Percentiles rank a stretch among this genome's conserved stretches.
Conservation (phyloP, 2,888 invertebrate genomes). For the Lordiphosa fenestrarum region DNA sequence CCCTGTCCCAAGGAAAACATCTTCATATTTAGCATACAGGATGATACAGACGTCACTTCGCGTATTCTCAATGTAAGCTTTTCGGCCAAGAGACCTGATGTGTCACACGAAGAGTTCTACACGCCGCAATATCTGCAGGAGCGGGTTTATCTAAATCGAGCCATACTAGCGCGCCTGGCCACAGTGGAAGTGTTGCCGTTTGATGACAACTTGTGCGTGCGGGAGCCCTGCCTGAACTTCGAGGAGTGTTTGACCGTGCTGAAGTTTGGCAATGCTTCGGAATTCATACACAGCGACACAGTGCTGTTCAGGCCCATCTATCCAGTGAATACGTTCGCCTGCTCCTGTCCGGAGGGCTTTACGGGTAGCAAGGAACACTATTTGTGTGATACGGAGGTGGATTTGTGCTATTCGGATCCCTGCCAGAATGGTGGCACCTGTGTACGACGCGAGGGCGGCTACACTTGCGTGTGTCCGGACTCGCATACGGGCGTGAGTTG, state of each 20-base stretch:
- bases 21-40: slow-evolving; percentile 94
- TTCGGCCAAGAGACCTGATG: slow-evolving; percentile 91
- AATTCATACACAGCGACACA: slow-evolving; percentile 92
- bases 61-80: slow-evolving; percentile 96
- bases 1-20: slow-evolving; percentile 96
- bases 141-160: slow-evolving; percentile 94
- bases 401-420: slow-evolving; percentile 97
- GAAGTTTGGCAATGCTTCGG: slow-evolving; percentile 95
- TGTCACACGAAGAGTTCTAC: slow-evolving; percentile 89
- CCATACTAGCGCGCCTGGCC: slow-evolving; percentile 91
- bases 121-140: slow-evolving; percentile 94
- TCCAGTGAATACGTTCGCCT: slow-evolving; percentile 95
- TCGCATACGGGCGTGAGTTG: slow-evolving; percentile 92
- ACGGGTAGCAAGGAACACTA: slow-evolving; percentile 94
- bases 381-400: slow-evolving; percentile 97
- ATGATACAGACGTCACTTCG: slow-evolving; percentile 93
- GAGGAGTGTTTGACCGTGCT: slow-evolving; percentile 95
- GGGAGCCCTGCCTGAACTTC: slow-evolving; percentile 96
- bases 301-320: slow-evolving; percentile 96
- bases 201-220: slow-evolving; percentile 96
- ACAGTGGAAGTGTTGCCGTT: slow-evolving; percentile 96
- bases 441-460: slow-evolving; percentile 92
- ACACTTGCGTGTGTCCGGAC: slow-evolving; percentile 90
- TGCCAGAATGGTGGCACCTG: slow-evolving; percentile 94
- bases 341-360: slow-evolving; percentile 94